Base-by-base conservation (phyloP, 2,888 invertebrate species). In the Lucinisca nassula region DNA sequence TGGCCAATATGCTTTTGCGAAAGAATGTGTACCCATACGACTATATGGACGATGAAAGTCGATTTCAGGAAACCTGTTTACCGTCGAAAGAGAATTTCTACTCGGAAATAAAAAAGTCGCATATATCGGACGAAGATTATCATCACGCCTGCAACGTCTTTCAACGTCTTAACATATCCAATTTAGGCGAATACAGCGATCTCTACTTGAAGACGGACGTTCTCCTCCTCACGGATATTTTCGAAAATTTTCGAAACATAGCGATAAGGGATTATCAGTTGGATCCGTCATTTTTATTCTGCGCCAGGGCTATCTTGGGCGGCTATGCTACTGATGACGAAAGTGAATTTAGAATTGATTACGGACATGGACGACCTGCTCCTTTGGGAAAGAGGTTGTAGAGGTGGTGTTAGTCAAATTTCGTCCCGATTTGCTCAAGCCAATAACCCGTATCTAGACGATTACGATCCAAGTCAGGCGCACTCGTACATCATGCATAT, bases 261-360 rank as follows among this genome's bases (percentile, higher is more conserved):
- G 73, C 77, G 32, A 32, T 84, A 10, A 51, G 67, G n/a, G 58
- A 85, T 21, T 90, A 88, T 74, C 49, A 67, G 24, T 38, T 88
- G 10, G 88, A 88, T 77, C 73, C 82, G 1, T 77, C 86, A 88
- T 45, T 90, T 81, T 73, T 86, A 82, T 35, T 84, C 86, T 17
- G 49, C 81, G 17, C 90, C 88, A 0, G 86, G 88, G 67, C 75
- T 88, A 10, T 58, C 77, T 17, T 86, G 79, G 86, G 24, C 74
- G 4, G 78, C 77, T 21, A 58, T 61, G 14, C 51, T 87, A 3
- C 82, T 83, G 61, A 87, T 83, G 83, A 87, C 77, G 1, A 38
- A 51, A 21, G 82, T 87, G 0, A 24, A 38, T 35, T 51, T 88
- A 30, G 87, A 88, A 45, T 45, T 90, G 30, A n/a, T 88, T 8